Base-by-base conservation (phyloP, 2,888 invertebrate genomes). In the Lysandra coridon region DNA sequence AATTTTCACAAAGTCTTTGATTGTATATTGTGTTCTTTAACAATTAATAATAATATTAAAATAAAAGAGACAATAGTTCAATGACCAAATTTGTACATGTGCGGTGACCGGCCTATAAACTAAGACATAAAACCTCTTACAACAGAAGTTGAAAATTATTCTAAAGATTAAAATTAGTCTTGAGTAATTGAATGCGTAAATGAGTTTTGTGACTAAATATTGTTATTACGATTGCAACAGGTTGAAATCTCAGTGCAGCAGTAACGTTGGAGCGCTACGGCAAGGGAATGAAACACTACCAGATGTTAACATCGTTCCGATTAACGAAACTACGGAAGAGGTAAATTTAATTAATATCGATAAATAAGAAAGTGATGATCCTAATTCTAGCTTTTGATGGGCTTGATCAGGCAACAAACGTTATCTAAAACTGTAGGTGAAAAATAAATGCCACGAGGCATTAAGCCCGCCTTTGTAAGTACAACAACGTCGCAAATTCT, bases 161-260 rank as follows among this genome's bases (percentile, higher is more conserved):
- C 30, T 33, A 69, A 69, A 14, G 5, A 69, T 33, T 12, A 30
- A 30, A 30, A 30, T 64, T 44, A 53, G 4, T 57, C 49, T 53
- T 44, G 49, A 49, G 53, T 76, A 30, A 76, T 23, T 30, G 53
- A 75, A 4, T 23, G 3, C 33, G 14, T 49, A 49, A 69, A 14
- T 69, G 37, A 69, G 69, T 78, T 30, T 73, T 73, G 37, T 10
- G 5, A 17, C 69, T 73, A 37, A 69, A 73, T 78, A 73, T 37
- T 53, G 78, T 53, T 73, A 78, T 78, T 78, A 69, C 69, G 49
- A 37, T 78, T 79, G 74, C 74, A 14, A 82, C 86, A 93, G 92
- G 83, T 86, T 86, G 79, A 86, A 81, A 80, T 90, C 92, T 44
- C 89, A 90, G 81, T 93, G 93, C 82, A 87, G 83, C 62, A 76